Base-by-base conservation (phyloP, 92 coral and sea anemone genomes). In the Porites divaricata region DNA sequence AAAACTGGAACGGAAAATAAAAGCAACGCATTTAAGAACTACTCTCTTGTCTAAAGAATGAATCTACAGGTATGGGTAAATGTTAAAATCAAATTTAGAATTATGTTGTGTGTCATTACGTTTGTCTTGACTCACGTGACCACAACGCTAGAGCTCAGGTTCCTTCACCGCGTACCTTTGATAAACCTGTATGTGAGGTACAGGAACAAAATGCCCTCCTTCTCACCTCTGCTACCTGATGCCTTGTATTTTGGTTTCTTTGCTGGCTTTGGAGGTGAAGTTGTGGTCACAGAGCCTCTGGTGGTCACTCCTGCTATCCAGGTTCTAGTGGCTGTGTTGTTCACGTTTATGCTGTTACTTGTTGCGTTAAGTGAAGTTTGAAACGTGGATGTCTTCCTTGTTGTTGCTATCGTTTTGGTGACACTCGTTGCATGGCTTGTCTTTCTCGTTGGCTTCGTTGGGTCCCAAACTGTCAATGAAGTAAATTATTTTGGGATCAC, bases 151-250 rank as follows among this genome's bases (percentile, higher is more conserved):
- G 78, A 80, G 72, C 69, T 61, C 75, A 68, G 89, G 83, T 75
- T 58, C 62, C 74, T 61, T 62, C 9, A 83, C 70, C 63, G 89
- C 95, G 74, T 91, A 91, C 95, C 95, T 91, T 86, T 54, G 4
- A 91, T 77, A 64, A 88, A 75, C 92, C 80, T 70, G 95, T 84
- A 88, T 50, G 84, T 71, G 84, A 85, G 79, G 87, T 67, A 88
- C 79, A 87, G 74, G 88, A 69, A 80, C 9, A 89, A 17, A 72
- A 88, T 20, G 72, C 57, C 62, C 75, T 81, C 57, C 86, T 17
- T 66, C 95, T 88, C 90, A 91, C 95, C 95, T 91, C 84, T 76
- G 48, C 56, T 76, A 75, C 72, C 79, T 24, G 85, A 88, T 53
- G 70, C 86, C 91, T 67, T 78, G 53, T 79, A 41, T 22, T 79